phyloP scores from a whole-genome alignment of 2,797 vertebrate species.

The Melanotaenia nigrans region DNA sequence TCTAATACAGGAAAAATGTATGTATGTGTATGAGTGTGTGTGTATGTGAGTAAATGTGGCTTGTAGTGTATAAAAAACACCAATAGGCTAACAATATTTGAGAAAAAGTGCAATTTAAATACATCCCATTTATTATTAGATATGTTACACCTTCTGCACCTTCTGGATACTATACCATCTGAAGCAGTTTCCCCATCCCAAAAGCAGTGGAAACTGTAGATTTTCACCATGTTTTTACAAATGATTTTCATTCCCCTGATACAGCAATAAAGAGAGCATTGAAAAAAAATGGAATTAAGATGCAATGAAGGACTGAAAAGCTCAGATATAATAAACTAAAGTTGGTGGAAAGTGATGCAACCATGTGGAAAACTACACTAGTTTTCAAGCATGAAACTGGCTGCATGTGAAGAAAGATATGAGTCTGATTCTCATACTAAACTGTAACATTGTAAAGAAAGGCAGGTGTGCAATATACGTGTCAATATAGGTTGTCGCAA shows the following conservation, averaged over 20 bases:
- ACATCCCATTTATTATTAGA: neutral
- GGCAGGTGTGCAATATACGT: too few relatives aligned
- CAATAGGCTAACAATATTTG: too few relatives aligned
- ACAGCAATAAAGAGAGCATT: neutral
- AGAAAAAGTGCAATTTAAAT: too few relatives aligned
- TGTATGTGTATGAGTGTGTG: too few relatives aligned
- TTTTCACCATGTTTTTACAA: neutral
- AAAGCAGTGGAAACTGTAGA: neutral
- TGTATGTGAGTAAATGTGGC: too few relatives aligned
- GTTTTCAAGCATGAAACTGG: neutral
- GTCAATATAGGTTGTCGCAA: too few relatives aligned
- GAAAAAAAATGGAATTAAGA: neutral
- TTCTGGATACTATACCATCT: neutral
- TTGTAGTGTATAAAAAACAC: too few relatives aligned
- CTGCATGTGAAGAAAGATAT: neutral
- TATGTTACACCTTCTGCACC: slow-evolving; percentile 5
- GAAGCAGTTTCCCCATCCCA: neutral
- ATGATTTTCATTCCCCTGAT: slow-evolving; percentile 7
- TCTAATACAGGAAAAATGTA: too few relatives aligned
- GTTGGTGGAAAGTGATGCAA: neutral
- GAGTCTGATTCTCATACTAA: too few relatives aligned
- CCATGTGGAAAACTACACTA: neutral
- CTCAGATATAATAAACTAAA: neutral
- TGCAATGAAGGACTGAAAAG: neutral
- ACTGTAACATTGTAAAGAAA: too few relatives aligned